A percentile compares a stretch with the other conserved stretches of the same genome.
phyloP scores from a whole-genome alignment of 1,140 invertebrate genomes.

The Cepaea nemoralis region DNA sequence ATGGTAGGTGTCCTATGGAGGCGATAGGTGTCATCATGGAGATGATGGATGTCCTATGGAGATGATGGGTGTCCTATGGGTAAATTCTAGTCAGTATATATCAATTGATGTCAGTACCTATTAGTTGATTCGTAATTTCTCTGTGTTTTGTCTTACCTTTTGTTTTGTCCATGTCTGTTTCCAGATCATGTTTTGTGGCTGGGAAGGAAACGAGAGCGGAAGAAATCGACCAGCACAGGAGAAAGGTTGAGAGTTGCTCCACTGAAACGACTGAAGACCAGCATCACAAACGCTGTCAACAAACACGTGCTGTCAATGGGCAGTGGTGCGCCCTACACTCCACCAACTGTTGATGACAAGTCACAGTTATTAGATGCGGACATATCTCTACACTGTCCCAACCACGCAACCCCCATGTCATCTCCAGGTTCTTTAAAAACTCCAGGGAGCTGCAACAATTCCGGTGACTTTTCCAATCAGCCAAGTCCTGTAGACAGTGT shows the following conservation, averaged over 20 bases:
- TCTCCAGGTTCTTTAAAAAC: background rate
- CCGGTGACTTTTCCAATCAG: background rate
- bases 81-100: too few relatives aligned
- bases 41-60: too few relatives aligned
- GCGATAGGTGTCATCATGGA: too few relatives aligned
- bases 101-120: too few relatives aligned
- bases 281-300: constrained; percentile 38
- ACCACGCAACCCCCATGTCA: background rate
- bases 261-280: constrained; percentile 28
- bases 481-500: background rate
- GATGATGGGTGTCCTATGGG: too few relatives aligned
- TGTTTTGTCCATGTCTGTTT: background rate
- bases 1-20: too few relatives aligned
- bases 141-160: too few relatives aligned
- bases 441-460: background rate
- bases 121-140: too few relatives aligned
- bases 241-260: constrained; percentile 34
- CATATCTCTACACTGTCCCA: background rate
- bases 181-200: background rate
- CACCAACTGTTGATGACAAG: background rate
- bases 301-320: constrained; percentile 23
- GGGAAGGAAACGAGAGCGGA: constrained; percentile 29
- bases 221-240: background rate
- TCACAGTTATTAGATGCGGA: background rate
- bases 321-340: background rate